Percentiles rank a stretch among this genome's conserved stretches.
Evolutionary conservation across 2,888 invertebrate genomes (phyloP).

Genomic region (Apocheima hispidaria): DNA sequence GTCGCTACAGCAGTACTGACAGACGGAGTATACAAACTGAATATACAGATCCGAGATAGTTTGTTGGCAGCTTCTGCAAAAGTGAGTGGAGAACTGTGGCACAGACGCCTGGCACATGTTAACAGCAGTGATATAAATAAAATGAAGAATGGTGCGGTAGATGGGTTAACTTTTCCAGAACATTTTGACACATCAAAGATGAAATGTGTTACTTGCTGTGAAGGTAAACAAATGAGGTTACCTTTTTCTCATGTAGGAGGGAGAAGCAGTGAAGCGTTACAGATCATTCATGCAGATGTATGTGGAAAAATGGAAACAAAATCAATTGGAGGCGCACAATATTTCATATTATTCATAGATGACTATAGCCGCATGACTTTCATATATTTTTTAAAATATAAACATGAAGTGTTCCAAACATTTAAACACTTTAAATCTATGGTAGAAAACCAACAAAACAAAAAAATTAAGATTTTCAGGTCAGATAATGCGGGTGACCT

Average conservation of each 20-base stretch:
- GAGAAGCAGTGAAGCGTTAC: conserved; percentile 13
- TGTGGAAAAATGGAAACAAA: conserved; percentile 35
- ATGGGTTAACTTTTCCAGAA: not conserved
- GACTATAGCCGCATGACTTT: conserved; percentile 39
- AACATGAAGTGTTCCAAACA: conserved; percentile 33
- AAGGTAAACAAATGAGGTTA: conserved; percentile 39
- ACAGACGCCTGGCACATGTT: conserved; percentile 12
- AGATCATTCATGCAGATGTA: conserved; percentile 31
- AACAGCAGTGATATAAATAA: conserved; percentile 7
- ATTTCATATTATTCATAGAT: conserved; percentile 44
- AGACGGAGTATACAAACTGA: conserved; percentile 40
- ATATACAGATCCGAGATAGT: not conserved
- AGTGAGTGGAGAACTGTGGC: conserved; percentile 17
- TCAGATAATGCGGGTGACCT: conserved; percentile 32
- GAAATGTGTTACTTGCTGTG: conserved; percentile 14
- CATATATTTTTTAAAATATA: conserved; percentile 28
- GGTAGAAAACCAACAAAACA: conserved; percentile 37
- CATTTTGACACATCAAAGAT: not conserved
- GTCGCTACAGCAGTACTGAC: conserved; percentile 28
- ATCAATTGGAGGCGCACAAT: conserved; percentile 29
- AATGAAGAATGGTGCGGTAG: conserved; percentile 14
- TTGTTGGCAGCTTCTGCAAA: conserved; percentile 21
- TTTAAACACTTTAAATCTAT: conserved; percentile 39
- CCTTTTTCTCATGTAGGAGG: conserved; percentile 30
- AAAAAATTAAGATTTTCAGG: conserved; percentile 37